Base-by-base conservation (phyloP, 2,113 vertebrate species). In the Otolemur garnettii region DNA sequence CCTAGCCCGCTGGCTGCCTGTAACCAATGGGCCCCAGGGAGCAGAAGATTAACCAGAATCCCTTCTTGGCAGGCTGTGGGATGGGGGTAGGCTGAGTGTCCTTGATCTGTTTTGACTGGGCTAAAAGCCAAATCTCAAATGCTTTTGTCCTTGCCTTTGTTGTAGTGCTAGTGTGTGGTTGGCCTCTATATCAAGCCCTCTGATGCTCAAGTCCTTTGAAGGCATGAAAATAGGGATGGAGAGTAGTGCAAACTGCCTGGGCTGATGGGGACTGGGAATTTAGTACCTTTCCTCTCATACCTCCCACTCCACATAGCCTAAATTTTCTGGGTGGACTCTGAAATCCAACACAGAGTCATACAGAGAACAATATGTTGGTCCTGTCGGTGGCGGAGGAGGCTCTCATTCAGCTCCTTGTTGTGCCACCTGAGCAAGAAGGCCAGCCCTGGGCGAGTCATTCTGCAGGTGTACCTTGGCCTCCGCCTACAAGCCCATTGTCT, bases 141-240 rank as follows among this genome's bases (percentile, higher is more conserved):
- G 71, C 55, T 78, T 95, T 96, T 71, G 3, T 24, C 60, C 53
- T 55, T 87, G n/a, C 83, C 89, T 86, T 92, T 92, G n/a, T 55
- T 94, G 8, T 93, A 38, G 33, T 81, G 33, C 35, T 83, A 42
- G 35, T 75, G 30, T 90, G 42, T 77, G 4, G 8, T 82, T 88
- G 62, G 30, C 57, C 42, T 96, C 82, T 93, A 45, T 83, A 35
- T 81, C 33, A 74, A 69, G n/a, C 38, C 45, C 62, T 84, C 33
- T 89, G 55, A 93, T 79, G 59, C 57, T 42, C 42, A 82, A 45
- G 82, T 88, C 68, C 72, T 96, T 82, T 72, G 89, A 92, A 95
- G 81, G 7, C 22, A 14, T 71, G 84, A 57, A 91, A 95, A 55
- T 82, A 45, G 35, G 77, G 24, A 71, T 57, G 2, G 35, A 93